A percentile compares a stretch with the other conserved stretches of the same genome.
These are phyloP conservation scores for Synanthedon tipuliformis DNA, from an alignment of 2,888 invertebrate species.

Conservation along the genomic window DNA sequence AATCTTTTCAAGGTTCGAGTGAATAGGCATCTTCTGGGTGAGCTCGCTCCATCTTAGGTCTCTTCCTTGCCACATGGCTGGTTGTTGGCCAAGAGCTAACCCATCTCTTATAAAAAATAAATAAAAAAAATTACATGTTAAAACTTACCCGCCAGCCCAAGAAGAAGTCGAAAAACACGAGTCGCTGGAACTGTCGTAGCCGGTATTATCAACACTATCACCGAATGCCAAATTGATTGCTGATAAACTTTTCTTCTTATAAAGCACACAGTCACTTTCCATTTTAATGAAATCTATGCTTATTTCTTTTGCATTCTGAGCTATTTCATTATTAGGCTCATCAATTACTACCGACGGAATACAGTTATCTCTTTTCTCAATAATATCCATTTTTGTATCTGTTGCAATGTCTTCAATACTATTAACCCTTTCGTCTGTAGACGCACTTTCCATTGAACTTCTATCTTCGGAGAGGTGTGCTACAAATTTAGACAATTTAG, in stretches of 20 bases:
- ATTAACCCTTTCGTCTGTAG: slow-evolving; percentile 12
- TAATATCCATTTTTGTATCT: neutral
- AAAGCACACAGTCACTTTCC: slow-evolving; percentile 38
- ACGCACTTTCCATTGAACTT: slow-evolving; percentile 33
- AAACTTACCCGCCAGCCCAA: slow-evolving; percentile 47
- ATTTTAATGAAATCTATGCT: slow-evolving; percentile 41
- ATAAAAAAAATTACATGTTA: too few species aligned
- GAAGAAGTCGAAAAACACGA: slow-evolving; percentile 42
- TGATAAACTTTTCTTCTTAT: slow-evolving; percentile 34
- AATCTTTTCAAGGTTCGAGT: too few species aligned
- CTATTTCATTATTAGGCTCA: slow-evolving; percentile 17
- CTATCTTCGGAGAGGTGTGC: slow-evolving; percentile 47
- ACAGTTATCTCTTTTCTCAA: slow-evolving; percentile 10
- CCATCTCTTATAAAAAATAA: too few species aligned
- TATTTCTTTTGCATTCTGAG: slow-evolving; percentile 24
- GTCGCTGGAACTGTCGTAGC: slow-evolving; percentile 37
- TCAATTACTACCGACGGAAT: slow-evolving; percentile 48
- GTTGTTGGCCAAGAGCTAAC: too few species aligned
- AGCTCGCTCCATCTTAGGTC: too few species aligned
- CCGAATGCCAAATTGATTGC: slow-evolving; percentile 38
- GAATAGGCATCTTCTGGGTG: too few species aligned
- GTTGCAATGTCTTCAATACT: slow-evolving; percentile 19
- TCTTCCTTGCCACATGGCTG: too few species aligned
- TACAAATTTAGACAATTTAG: slow-evolving; percentile 37
- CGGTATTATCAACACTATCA: slow-evolving; percentile 15